Evolutionary conservation across 2,888 invertebrate genomes (phyloP), one percentile per base, ranked within the genome.

Genomic region (Drosophila kuntzei): DNA sequence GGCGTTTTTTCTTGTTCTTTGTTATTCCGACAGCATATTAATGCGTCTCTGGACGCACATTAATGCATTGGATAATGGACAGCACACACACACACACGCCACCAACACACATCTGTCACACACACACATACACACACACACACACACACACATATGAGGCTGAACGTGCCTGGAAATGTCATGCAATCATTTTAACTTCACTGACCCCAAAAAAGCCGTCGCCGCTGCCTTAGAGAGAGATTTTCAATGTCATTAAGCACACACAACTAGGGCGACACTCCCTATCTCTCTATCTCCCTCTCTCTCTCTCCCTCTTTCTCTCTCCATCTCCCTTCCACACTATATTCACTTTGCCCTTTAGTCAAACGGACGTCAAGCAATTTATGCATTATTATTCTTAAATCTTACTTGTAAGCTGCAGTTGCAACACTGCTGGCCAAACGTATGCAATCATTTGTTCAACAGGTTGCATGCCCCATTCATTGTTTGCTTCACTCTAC

Each of bases 21-120:
- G 36, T 49, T 47, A 60, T 63, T 75, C 78, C 46, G 81, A 67
- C 67, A 62, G 79, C 76, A 85, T 81, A 87, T 85, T 85, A 85
- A 89, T 85, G 89, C 74, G 76, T 76, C 89, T 87, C 84, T 82
- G 79, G 71, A 61, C 68, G 72, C 88, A 88, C 85, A 89, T 85
- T 85, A 85, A 85, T 85, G 85, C 79, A 87, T 63, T 71, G 87
- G 69, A 81, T 89, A 87, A 83, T 84, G 81, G 62, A 76, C 62
- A 71, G 57, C 54, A 36, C 29, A 36, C 49, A 51, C 18, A 67
- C 34, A 34, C 29, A 41, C 18, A 50, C 36, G n/a, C n/a, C n/a
- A n/a, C n/a, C n/a, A n/a, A n/a, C 36, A 53, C 25, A 46, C 46
- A 41, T n/a, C n/a, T n/a, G n/a, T n/a, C 46, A 36, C 34, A 60